Base-by-base conservation (phyloP, 2,888 invertebrate genomes). In the Odontothrips loti region DNA sequence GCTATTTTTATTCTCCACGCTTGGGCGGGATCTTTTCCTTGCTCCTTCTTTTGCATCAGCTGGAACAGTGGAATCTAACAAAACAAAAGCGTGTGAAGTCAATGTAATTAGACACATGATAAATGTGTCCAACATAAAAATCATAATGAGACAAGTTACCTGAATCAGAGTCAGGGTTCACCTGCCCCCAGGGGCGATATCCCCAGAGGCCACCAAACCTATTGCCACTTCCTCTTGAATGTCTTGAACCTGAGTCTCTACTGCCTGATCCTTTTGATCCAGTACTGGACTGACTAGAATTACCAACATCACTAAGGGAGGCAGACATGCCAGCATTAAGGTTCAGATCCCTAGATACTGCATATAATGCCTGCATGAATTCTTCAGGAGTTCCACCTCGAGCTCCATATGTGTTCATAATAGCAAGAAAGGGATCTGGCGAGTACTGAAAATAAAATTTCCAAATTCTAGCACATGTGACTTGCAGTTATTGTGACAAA, bases 371-470 rank as follows among this genome's bases (percentile, higher is more conserved):
- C 79, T 85, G 84, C 0, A 86, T 84, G 82, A 86, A 85, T 81
- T 86, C 86, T 75, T 85, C 85, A 6, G 86, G 84, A 11, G 85
- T 85, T 3, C 86, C 86, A 15, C 85, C 85, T 58, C 86, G 82
- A 20, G 82, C 75, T 75, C 84, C 83, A 80, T 85, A 86, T 58
- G 84, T 78, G 20, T 83, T 83, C 81, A 85, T 83, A 82, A 86
- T 85, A 20, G 84, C 82, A 29, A 83, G 79, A 79, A 86, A 85
- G 1, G 85, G 86, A 78, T 85, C 85, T 1, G 83, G 79, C 11
- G 84, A 83, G 75, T 83, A 81, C 83, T 84, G 63, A 9, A 58
- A 10, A 15, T 58, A n/a, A 58, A 58, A 75, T 23, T 2, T 4
- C 4, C 1, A 75, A 23, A 75, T 75, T 27, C 9, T 1, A 15